Evolutionary conservation across 2,113 vertebrate species (phyloP).

Genomic region (Picathartes gymnocephalus): DNA sequence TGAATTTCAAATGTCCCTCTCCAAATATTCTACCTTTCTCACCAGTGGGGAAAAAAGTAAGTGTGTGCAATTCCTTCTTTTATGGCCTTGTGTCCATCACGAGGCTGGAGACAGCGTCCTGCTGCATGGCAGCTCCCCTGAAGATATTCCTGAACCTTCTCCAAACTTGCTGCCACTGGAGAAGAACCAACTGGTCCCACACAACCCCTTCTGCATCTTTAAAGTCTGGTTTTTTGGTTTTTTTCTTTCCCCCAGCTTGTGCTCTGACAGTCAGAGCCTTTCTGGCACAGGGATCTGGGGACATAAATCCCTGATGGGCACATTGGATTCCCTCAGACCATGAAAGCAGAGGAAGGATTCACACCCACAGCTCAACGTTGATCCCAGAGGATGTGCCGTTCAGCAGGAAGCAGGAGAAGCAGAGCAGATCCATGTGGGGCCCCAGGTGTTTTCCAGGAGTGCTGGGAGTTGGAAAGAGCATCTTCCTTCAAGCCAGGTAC

Average conservation of each 20-base stretch:
- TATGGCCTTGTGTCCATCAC: background rate
- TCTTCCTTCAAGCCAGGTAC: background rate
- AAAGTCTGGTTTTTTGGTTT: background rate
- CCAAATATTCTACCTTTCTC: background rate
- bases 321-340: background rate
- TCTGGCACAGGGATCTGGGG: background rate
- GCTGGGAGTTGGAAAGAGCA: background rate
- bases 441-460: background rate
- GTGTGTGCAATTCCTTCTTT: background rate
- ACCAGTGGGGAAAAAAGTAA: background rate
- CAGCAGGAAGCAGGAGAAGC: background rate
- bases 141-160: background rate
- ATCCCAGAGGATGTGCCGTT: background rate
- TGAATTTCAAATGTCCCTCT: fast-evolving
- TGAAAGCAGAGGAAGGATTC: background rate
- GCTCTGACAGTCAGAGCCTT: background rate
- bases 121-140: background rate
- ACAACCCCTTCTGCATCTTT: background rate
- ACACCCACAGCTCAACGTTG: background rate
- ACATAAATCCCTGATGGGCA: background rate
- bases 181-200: background rate
- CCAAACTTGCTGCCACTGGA: background rate
- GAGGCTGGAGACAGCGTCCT: background rate
- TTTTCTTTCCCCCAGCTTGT: background rate
- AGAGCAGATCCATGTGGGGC: fast-evolving